phyloP scores from a whole-genome alignment of 2,797 vertebrate genomes.

The Aplochiton taeniatus region DNA sequence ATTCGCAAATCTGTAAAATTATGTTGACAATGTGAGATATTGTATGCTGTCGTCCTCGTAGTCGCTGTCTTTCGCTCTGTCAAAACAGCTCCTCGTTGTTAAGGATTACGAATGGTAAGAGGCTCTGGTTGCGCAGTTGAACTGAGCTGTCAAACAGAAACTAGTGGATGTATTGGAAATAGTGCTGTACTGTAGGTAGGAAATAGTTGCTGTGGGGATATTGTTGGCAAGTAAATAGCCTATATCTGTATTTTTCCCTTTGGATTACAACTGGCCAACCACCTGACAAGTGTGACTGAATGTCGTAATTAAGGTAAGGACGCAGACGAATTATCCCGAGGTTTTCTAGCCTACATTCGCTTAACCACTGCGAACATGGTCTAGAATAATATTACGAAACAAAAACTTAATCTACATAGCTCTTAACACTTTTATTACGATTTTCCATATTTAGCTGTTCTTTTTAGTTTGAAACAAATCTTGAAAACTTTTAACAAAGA shows the following conservation, averaged over 20 bases:
- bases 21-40: constrained; percentile 68
- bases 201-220: constrained; percentile 47
- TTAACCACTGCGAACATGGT: not conserved
- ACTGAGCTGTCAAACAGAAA: constrained; percentile 78
- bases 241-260: constrained; percentile 34
- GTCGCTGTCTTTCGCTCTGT: constrained; percentile 62
- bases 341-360: constrained; percentile 26
- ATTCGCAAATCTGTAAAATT: constrained; percentile 51
- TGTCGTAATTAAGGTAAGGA: constrained; percentile 83
- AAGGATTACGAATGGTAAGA: constrained; percentile 67
- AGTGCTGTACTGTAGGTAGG: constrained; percentile 36
- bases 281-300: constrained; percentile 77
- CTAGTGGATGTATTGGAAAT: constrained; percentile 59
- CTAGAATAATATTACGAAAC: not conserved
- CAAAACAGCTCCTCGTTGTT: constrained; percentile 62
- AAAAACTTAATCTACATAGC: not conserved
- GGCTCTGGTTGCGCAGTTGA: constrained; percentile 62
- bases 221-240: constrained; percentile 45
- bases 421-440: no score
- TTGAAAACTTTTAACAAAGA: no score
- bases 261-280: constrained; percentile 79
- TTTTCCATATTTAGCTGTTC: no score
- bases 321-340: constrained; percentile 24
- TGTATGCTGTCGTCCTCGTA: constrained; percentile 58
- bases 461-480: no score